These are phyloP conservation scores for Microctonus brassicae DNA, from an alignment of 2,888 invertebrate species.

Conservation along the genomic window DNA sequence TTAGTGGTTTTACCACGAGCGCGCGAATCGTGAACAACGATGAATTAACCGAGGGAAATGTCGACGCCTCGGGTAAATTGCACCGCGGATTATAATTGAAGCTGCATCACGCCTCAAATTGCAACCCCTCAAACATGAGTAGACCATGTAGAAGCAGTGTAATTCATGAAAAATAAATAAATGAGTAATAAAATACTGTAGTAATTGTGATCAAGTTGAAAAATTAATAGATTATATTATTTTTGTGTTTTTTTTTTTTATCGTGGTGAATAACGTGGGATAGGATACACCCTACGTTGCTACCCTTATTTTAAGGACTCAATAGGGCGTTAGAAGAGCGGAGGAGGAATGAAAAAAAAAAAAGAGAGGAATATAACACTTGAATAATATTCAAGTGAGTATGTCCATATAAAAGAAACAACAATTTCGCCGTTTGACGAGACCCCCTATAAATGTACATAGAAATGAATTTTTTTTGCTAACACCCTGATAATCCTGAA, in stretches of 20 bases:
- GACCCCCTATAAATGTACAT: conserved; percentile 9
- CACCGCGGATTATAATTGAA: conserved; percentile 1
- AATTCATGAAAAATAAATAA: background rate
- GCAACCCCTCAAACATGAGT: background rate
- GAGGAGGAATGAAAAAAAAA: background rate
- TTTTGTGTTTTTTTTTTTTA: background rate
- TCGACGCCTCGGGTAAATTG: conserved; percentile 41
- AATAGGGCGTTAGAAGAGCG: conserved; percentile 6
- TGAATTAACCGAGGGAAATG: conserved; percentile 52
- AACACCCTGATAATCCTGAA: conserved; percentile 19
- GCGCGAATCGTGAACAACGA: conserved; percentile 45
- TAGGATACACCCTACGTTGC: background rate
- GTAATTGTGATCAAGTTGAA: background rate
- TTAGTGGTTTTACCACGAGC: conserved; percentile 60
- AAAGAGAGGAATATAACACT: conserved; percentile 28
- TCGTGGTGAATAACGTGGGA: conserved; percentile 20
- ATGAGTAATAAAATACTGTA: background rate
- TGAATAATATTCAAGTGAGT: conserved; percentile 36
- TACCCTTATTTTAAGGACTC: conserved; percentile 4
- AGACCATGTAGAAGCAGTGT: too few species aligned
- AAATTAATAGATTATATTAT: background rate
- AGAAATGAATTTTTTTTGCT: conserved; percentile 30
- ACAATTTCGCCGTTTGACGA: conserved; percentile 31
- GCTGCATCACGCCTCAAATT: background rate
- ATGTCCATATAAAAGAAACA: conserved; percentile 37